phyloP scores from a whole-genome alignment of 2,113 vertebrate species.

The Pampusana beccarii region DNA sequence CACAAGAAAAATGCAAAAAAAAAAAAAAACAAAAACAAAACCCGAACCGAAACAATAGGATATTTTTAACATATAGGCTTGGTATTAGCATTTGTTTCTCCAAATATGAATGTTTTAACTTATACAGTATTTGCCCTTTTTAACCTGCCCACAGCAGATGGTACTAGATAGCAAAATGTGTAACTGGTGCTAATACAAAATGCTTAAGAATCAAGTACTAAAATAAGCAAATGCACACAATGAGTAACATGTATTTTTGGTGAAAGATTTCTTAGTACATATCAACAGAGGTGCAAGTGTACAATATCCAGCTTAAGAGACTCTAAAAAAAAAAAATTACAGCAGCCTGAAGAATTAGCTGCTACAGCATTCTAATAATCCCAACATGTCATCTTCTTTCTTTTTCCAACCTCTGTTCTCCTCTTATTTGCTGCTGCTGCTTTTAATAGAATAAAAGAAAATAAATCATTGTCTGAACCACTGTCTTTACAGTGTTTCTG shows the following conservation, averaged over 20 bases:
- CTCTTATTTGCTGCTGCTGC: constrained; percentile 39
- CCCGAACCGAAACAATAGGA: too few species aligned
- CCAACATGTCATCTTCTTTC: constrained; percentile 9
- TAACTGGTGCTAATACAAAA: not conserved
- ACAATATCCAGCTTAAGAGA: not conserved
- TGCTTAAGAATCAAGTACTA: not conserved
- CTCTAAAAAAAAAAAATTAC: not conserved
- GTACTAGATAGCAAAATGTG: not conserved
- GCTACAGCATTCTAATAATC: constrained; percentile 7
- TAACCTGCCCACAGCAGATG: accelerated
- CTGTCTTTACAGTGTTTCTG: constrained; percentile 47
- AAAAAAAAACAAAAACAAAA: too few species aligned
- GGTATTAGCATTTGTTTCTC: not conserved
- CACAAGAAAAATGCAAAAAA: too few species aligned
- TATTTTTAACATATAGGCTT: not conserved
- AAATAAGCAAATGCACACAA: not conserved
- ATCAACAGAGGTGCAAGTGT: not conserved
- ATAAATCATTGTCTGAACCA: constrained; percentile 46
- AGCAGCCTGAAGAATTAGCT: constrained; percentile 23
- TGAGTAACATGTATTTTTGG: not conserved
- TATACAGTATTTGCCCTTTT: not conserved
- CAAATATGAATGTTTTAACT: not conserved
- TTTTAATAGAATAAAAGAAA: constrained; percentile 61
- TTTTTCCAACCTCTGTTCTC: constrained; percentile 8
- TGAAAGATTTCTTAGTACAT: not conserved